Conservation (phyloP, 2,113 vertebrate species). For the Platanista minor region DNA sequence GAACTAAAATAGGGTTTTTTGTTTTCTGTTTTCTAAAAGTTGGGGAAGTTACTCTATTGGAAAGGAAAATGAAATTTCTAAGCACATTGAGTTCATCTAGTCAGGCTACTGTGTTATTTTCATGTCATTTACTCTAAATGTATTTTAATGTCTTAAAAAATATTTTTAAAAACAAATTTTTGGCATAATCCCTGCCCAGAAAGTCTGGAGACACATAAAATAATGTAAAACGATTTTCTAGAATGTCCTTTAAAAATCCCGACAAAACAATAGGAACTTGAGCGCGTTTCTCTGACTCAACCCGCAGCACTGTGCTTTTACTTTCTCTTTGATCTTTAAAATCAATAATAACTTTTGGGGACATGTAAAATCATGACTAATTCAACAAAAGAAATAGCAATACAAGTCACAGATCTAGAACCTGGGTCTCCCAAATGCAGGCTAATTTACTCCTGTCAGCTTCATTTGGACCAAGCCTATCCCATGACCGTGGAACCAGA, state of each 20-base stretch:
- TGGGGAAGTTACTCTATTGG: background rate
- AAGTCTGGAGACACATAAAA: background rate
- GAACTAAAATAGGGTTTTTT: slow-evolving; percentile 2
- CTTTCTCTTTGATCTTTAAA: slow-evolving; percentile 14
- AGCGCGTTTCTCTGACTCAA: slow-evolving; percentile 22
- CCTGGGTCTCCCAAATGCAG: background rate
- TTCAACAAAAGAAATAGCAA: background rate
- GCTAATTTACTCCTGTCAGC: background rate
- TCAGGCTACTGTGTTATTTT: background rate
- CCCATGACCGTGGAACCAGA: background rate
- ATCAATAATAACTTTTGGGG: background rate
- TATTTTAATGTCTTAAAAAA: background rate
- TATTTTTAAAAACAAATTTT: background rate
- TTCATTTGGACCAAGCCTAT: background rate
- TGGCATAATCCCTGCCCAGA: background rate
- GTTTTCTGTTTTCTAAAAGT: slow-evolving; percentile 15
- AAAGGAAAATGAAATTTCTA: slow-evolving; percentile 45
- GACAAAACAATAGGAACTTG: background rate
- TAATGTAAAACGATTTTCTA: slow-evolving; percentile 28
- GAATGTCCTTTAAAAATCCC: slow-evolving; percentile 31
- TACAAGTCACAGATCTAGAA: background rate
- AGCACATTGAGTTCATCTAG: background rate
- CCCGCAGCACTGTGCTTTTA: background rate
- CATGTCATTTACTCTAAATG: background rate
- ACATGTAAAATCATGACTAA: slow-evolving; percentile 9